These are phyloP conservation scores for Lordiphosa andalusiaca DNA, from an alignment of 2,888 invertebrate species.

Conservation along the genomic window DNA sequence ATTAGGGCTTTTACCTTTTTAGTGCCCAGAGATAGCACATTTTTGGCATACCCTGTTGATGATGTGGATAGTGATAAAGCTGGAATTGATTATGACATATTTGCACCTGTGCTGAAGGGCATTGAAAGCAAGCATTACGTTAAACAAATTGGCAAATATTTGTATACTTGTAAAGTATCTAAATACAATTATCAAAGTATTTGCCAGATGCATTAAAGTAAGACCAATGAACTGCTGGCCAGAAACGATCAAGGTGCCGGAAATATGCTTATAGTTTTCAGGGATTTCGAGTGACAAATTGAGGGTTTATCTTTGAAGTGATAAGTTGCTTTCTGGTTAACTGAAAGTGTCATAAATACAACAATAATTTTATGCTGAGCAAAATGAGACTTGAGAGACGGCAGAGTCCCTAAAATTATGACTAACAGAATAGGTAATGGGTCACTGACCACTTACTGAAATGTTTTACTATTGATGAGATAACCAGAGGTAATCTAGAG, in stretches of 20 bases:
- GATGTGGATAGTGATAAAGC: conserved; percentile 24
- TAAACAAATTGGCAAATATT: conserved; percentile 34
- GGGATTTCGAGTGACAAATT: too few relatives aligned
- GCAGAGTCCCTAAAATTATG: too few relatives aligned
- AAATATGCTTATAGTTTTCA: conserved; percentile 1
- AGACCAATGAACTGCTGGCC: conserved; percentile 21
- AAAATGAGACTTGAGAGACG: too few relatives aligned
- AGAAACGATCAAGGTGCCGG: conserved; percentile 12
- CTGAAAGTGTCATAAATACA: too few relatives aligned
- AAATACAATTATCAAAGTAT: conserved; percentile 26
- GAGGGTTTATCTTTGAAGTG: conserved; percentile 1
- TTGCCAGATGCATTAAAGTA: conserved; percentile 3
- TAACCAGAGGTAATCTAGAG: too few relatives aligned
- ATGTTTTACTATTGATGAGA: too few relatives aligned
- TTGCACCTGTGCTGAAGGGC: conserved; percentile 31
- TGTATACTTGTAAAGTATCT: conserved; percentile 2
- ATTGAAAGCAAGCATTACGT: conserved; percentile 16
- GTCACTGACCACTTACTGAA: too few relatives aligned
- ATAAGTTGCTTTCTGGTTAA: too few relatives aligned
- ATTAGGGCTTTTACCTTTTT: conserved; percentile 44
- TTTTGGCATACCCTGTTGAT: conserved; percentile 52
- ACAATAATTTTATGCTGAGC: too few relatives aligned
- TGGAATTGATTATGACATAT: conserved; percentile 34
- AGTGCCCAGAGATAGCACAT: conserved; percentile 47
- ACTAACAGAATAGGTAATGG: too few relatives aligned